Conservation (phyloP, 2,888 invertebrate genomes). For the Andrena flavipes region DNA sequence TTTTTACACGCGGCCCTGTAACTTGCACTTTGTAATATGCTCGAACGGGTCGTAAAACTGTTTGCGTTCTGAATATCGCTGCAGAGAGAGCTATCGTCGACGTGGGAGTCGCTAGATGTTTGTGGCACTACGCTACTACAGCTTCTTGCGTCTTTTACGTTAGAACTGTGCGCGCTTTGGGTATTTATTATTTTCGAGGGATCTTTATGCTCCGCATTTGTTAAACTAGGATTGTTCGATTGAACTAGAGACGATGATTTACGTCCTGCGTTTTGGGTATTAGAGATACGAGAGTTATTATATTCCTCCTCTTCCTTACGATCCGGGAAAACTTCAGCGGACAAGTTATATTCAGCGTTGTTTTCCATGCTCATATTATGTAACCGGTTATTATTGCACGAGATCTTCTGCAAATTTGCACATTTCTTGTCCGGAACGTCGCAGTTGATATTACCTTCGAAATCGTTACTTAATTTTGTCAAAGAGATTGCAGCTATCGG, state of each 20-base stretch:
- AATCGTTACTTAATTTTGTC: background rate
- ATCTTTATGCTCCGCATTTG: background rate
- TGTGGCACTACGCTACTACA: background rate
- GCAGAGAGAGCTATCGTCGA: background rate
- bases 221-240: background rate
- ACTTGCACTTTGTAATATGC: background rate
- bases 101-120: background rate
- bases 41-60: background rate
- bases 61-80: background rate
- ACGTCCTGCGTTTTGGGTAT: background rate
- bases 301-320: background rate
- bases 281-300: background rate
- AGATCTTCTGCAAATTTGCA: background rate
- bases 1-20: conserved; percentile 14
- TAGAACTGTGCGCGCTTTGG: background rate
- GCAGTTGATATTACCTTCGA: conserved; percentile 19
- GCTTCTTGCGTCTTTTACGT: background rate
- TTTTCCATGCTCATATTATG: conserved; percentile 33
- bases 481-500: background rate
- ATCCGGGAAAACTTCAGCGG: background rate
- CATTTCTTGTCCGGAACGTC: background rate
- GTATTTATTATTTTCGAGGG: background rate
- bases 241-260: background rate
- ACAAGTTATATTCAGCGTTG: background rate
- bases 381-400: background rate